A percentile compares a stretch with the other conserved stretches of the same genome.
These are phyloP conservation scores for Macrocentrus cingulum DNA, from an alignment of 1,140 invertebrate genomes.

Conservation along the genomic window DNA sequence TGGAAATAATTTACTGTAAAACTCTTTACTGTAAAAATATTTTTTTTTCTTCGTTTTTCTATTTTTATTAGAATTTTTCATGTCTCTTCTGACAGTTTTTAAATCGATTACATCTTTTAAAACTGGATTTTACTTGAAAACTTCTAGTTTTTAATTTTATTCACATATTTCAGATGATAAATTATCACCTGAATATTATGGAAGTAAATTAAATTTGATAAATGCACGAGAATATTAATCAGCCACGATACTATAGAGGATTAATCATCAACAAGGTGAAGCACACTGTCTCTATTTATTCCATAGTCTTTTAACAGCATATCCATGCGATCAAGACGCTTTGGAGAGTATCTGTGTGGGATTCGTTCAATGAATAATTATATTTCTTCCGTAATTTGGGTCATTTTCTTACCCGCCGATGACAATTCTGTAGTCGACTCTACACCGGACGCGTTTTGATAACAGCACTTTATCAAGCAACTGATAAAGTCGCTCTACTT, in stretches of 20 bases:
- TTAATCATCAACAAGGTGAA: constrained; percentile 47
- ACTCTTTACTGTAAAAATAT: too few relatives aligned
- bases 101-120: too few relatives aligned
- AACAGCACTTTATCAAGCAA: constrained; percentile 42
- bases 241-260: background rate
- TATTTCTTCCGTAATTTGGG: background rate
- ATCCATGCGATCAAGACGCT: constrained; percentile 37
- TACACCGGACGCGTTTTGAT: constrained; percentile 28
- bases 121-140: too few relatives aligned
- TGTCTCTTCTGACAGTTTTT: too few relatives aligned
- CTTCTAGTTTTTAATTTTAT: too few relatives aligned
- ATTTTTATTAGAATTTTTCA: too few relatives aligned
- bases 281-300: constrained; percentile 46
- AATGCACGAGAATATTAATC: background rate
- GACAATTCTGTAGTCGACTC: constrained; percentile 42
- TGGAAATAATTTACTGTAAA: background rate
- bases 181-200: background rate
- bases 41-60: too few relatives aligned
- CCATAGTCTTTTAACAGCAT: constrained; percentile 41
- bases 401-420: constrained; percentile 42
- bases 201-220: background rate
- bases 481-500: constrained; percentile 43
- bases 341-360: constrained; percentile 39
- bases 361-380: background rate
- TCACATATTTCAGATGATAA: too few relatives aligned